Percentiles rank a stretch among this genome's conserved stretches.
phyloP scores from a whole-genome alignment of 2,113 vertebrate species.

The Ellobius talpinus region DNA sequence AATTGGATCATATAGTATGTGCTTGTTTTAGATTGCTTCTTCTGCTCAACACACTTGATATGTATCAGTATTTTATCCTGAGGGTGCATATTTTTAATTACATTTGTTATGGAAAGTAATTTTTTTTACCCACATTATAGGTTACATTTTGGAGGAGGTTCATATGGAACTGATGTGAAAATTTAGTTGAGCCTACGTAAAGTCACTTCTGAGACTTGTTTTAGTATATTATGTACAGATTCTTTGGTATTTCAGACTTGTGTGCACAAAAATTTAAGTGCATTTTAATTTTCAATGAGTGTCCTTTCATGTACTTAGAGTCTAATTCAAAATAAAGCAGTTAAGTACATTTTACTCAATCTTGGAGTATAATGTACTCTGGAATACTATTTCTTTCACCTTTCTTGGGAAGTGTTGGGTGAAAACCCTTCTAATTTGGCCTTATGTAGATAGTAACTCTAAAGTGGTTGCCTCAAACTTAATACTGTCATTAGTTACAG shows the following conservation, averaged over 20 bases:
- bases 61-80: conserved; percentile 24
- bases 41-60: conserved; percentile 3
- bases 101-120: conserved; percentile 48
- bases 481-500: not conserved
- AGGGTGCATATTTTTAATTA: conserved; percentile 38
- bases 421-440: conserved; percentile 51
- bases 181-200: conserved; percentile 6
- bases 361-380: conserved; percentile 21
- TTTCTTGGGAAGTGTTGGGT: conserved; percentile 54
- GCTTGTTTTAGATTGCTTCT: conserved; percentile 24
- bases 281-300: conserved; percentile 29
- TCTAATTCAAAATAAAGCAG: conserved; percentile 62
- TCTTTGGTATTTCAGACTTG: conserved; percentile 27
- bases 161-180: conserved; percentile 29
- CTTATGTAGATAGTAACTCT: not conserved
- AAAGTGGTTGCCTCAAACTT: conserved; percentile 59
- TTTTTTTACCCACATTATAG: not conserved
- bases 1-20: conserved; percentile 6
- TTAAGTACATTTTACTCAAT: conserved; percentile 15
- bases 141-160: conserved; percentile 45
- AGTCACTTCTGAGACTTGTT: conserved; percentile 32
- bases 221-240: not conserved
- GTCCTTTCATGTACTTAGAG: conserved; percentile 6
- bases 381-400: conserved; percentile 22
- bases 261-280: not conserved